These are phyloP conservation scores for Crypturellus undulatus DNA, from an alignment of 2,113 vertebrate genomes.

Conservation along the genomic window DNA sequence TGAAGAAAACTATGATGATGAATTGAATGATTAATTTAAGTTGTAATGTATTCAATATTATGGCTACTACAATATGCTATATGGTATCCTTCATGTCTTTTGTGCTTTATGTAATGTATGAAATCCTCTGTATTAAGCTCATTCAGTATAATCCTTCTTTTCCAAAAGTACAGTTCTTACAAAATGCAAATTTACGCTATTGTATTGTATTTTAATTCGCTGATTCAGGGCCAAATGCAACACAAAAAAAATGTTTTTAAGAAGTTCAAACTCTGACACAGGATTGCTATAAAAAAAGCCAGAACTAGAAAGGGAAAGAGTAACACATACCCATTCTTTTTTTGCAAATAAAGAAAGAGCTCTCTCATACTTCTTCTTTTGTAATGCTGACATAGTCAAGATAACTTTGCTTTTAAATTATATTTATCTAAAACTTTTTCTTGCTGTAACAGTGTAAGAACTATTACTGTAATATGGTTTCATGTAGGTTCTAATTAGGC, in stretches of 20 bases:
- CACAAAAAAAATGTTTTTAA: background rate
- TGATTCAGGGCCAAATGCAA: background rate
- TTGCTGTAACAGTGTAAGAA: slow-evolving; percentile 28
- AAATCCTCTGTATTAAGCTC: slow-evolving; percentile 47
- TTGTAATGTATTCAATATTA: slow-evolving; percentile 2
- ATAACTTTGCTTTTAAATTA: slow-evolving; percentile 33
- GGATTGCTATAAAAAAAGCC: background rate
- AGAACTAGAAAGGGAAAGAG: background rate
- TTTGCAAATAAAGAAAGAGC: slow-evolving; percentile 58
- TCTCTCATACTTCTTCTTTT: slow-evolving; percentile 56
- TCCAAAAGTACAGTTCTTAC: background rate
- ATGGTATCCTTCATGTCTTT: slow-evolving; percentile 20
- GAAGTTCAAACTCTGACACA: background rate
- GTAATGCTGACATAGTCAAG: slow-evolving; percentile 11
- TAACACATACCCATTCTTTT: background rate
- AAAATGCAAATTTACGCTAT: background rate
- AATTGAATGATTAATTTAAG: slow-evolving; percentile 17
- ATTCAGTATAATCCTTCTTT: slow-evolving; percentile 51
- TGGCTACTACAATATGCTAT: background rate
- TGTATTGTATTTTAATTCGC: background rate
- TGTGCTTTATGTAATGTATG: slow-evolving; percentile 1
- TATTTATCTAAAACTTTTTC: slow-evolving; percentile 17
- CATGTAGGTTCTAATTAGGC: slow-evolving; percentile 74
- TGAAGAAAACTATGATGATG: slow-evolving; percentile 1
- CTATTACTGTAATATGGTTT: slow-evolving; percentile 22